These are phyloP conservation scores for Epinephelus moara DNA, from an alignment of 2,113 vertebrate genomes.

Conservation along the genomic window DNA sequence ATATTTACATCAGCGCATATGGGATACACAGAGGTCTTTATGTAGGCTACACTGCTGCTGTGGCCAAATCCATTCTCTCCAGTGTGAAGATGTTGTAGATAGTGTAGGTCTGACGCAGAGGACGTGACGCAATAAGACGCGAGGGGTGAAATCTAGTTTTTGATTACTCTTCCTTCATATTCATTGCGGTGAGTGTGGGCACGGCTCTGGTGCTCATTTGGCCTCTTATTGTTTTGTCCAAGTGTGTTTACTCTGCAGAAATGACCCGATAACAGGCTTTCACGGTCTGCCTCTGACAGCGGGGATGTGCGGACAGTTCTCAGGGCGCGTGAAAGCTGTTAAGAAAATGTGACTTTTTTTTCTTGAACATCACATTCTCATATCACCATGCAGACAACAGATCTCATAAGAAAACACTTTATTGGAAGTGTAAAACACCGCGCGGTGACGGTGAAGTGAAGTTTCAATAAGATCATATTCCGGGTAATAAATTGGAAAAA, in stretches of 20 bases:
- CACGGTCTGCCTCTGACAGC: background rate
- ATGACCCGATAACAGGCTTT: background rate
- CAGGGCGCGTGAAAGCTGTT: background rate
- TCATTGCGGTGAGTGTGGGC: background rate
- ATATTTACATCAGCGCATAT: background rate
- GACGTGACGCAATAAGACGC: background rate
- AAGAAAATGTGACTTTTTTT: background rate
- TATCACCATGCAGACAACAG: constrained; percentile 10
- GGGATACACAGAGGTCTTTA: background rate
- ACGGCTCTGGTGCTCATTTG: background rate
- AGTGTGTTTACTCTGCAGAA: background rate
- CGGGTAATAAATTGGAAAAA: constrained; percentile 45
- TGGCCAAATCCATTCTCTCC: background rate
- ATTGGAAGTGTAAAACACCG: constrained; percentile 54
- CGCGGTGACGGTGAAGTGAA: constrained; percentile 19
- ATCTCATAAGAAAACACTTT: constrained; percentile 33
- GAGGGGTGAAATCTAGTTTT: background rate
- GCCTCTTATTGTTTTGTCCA: background rate
- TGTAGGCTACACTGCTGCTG: no score
- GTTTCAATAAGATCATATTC: constrained; percentile 58
- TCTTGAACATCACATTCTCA: background rate
- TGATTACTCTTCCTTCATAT: background rate
- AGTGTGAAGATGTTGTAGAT: background rate
- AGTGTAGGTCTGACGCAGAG: background rate
- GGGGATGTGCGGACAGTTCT: background rate